phyloP scores from a whole-genome alignment of 2,888 invertebrate genomes.

The Sialis lutaria region DNA sequence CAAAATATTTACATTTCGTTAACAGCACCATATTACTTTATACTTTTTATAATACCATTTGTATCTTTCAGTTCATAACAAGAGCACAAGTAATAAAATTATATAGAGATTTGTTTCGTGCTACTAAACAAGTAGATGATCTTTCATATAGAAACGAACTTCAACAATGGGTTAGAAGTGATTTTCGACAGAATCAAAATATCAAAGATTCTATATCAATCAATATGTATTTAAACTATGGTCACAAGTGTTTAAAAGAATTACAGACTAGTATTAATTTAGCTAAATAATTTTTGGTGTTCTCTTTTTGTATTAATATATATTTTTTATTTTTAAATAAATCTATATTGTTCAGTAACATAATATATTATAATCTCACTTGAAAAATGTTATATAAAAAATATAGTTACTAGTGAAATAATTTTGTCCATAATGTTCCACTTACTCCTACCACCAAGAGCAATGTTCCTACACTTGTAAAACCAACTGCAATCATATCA shows the following conservation, averaged over 20 bases:
- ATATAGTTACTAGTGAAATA: conserved; percentile 12
- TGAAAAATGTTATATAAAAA: conserved; percentile 1
- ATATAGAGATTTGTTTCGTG: conserved; percentile 54
- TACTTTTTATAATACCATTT: not conserved
- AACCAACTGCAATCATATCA: conserved; percentile 45
- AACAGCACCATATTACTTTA: not conserved
- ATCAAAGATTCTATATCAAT: conserved; percentile 56
- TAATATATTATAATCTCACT: not conserved
- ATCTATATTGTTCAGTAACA: not conserved
- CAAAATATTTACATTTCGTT: not conserved
- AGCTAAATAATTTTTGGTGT: conserved; percentile 26
- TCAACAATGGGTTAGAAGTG: conserved; percentile 51
- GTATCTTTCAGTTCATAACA: conserved; percentile 51
- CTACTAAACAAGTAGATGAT: conserved; percentile 48
- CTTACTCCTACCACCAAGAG: conserved; percentile 45
- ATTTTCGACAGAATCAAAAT: conserved; percentile 53
- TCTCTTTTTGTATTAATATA: not conserved
- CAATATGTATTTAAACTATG: conserved; percentile 51
- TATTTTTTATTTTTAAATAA: not conserved
- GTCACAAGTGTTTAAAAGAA: conserved; percentile 49
- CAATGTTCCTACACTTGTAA: conserved; percentile 56
- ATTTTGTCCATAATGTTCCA: conserved; percentile 32
- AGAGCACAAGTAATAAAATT: conserved; percentile 61
- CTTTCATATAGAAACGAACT: conserved; percentile 42
- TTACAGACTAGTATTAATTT: conserved; percentile 43